phyloP scores from a whole-genome alignment of 2,888 invertebrate genomes.

The Nephrotoma guestfalica region DNA sequence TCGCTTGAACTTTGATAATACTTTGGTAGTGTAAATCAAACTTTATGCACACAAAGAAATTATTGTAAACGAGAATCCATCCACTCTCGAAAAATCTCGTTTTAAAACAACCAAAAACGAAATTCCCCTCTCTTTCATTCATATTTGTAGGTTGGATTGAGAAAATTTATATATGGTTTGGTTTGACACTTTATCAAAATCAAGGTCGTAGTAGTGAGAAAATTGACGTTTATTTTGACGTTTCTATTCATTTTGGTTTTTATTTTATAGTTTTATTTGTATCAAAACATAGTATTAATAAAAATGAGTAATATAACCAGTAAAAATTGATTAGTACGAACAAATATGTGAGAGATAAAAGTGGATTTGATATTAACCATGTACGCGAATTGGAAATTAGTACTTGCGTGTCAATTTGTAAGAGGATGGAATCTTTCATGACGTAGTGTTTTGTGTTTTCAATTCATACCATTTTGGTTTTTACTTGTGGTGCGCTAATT shows the following conservation, averaged over 20 bases:
- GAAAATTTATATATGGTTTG: not conserved
- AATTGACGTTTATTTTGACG: not conserved
- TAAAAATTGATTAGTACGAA: not conserved
- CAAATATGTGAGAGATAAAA: not conserved
- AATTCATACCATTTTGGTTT: not conserved
- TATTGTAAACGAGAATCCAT: not conserved
- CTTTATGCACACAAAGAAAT: too few species aligned
- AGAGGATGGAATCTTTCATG: not conserved
- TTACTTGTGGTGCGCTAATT: not conserved
- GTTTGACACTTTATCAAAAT: not conserved
- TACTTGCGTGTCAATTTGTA: conserved; percentile 1
- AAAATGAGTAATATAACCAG: not conserved
- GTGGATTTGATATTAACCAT: not conserved
- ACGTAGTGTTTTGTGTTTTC: not conserved
- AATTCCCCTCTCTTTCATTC: not conserved
- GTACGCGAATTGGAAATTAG: not conserved
- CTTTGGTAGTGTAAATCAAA: too few species aligned
- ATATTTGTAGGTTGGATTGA: not conserved
- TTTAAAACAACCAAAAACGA: not conserved
- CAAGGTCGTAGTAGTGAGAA: not conserved
- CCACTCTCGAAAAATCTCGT: not conserved
- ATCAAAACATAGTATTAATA: not conserved
- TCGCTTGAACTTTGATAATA: too few species aligned
- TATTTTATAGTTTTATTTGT: not conserved
- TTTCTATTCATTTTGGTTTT: not conserved